Evolutionary conservation across 1,140 invertebrate species (phyloP).

Genomic region (Drosophila pruinosa): DNA sequence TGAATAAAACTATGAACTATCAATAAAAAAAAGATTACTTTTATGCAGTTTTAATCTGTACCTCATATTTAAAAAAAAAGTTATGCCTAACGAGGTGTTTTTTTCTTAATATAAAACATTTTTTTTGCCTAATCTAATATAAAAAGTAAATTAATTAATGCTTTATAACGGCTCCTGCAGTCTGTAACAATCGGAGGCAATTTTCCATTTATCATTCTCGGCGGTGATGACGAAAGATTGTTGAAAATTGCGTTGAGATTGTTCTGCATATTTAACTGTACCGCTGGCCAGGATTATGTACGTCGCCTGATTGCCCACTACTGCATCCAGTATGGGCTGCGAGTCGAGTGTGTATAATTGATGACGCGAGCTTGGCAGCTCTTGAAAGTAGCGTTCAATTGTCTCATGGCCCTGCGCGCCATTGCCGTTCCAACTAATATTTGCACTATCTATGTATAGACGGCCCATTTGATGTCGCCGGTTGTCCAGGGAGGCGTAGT

Average conservation of each 20-base stretch:
- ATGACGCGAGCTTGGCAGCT: constrained; percentile 89
- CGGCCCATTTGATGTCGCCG: constrained; percentile 89
- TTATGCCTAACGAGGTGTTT: too few species aligned
- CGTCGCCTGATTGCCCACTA: constrained; percentile 87
- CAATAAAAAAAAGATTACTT: too few species aligned
- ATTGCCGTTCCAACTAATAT: constrained; percentile 94
- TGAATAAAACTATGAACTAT: constrained; percentile 3
- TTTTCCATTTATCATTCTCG: constrained; percentile 93
- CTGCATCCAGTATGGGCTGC: constrained; percentile 89
- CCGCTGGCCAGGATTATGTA: constrained; percentile 90
- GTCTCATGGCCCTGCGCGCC: constrained; percentile 88
- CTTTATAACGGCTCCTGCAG: constrained; percentile 85
- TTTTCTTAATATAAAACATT: too few species aligned
- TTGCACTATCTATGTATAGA: constrained; percentile 91
- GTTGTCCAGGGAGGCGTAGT: constrained; percentile 92
- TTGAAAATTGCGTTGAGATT: constrained; percentile 86
- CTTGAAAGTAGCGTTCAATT: constrained; percentile 91
- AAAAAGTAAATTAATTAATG: background rate
- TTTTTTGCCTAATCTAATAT: too few species aligned
- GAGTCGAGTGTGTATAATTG: constrained; percentile 89
- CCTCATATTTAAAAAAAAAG: too few species aligned
- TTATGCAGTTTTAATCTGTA: too few species aligned
- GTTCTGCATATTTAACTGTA: constrained; percentile 87
- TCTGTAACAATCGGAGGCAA: constrained; percentile 92
- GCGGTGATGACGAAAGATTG: constrained; percentile 93